Evolutionary conservation across 92 coral and sea anemone genomes (phyloP).

Genomic region (Pocillopora grandis): DNA sequence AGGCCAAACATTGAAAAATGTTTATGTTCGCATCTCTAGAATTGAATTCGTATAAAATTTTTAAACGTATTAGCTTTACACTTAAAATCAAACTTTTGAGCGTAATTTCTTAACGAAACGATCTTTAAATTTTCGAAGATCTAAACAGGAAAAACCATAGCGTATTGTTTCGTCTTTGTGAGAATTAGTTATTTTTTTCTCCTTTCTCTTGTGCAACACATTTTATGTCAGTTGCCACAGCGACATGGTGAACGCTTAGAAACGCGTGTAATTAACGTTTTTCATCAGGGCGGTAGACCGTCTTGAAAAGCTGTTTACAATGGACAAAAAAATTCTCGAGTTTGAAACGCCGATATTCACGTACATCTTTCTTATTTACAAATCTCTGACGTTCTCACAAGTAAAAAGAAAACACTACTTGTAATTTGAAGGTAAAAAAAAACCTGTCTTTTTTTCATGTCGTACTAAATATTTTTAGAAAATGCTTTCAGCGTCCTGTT

Average conservation of each 20-base stretch:
- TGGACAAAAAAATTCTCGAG: neutral
- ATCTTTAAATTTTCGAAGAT: neutral
- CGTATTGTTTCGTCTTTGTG: neutral
- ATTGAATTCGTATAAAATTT: neutral
- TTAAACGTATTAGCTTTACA: constrained; percentile 1
- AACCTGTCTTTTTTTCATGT: neutral
- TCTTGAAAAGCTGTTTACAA: neutral
- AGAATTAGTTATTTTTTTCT: neutral
- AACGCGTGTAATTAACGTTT: constrained; percentile 10
- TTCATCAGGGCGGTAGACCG: constrained; percentile 6
- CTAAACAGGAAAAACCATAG: neutral
- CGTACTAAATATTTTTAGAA: no score
- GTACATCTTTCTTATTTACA: neutral
- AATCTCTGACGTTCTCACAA: neutral
- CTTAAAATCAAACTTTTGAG: neutral
- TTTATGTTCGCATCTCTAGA: neutral
- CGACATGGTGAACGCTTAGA: neutral
- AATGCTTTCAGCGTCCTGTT: no score
- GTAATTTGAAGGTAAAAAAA: no score
- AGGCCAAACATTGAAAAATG: neutral
- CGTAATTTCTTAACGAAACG: neutral
- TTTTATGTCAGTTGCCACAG: constrained; percentile 2
- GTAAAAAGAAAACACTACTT: neutral
- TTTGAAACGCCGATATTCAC: neutral
- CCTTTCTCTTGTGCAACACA: neutral